These are phyloP conservation scores for Philypnodon macrostomus DNA, from an alignment of 2,797 vertebrate genomes.

Conservation along the genomic window DNA sequence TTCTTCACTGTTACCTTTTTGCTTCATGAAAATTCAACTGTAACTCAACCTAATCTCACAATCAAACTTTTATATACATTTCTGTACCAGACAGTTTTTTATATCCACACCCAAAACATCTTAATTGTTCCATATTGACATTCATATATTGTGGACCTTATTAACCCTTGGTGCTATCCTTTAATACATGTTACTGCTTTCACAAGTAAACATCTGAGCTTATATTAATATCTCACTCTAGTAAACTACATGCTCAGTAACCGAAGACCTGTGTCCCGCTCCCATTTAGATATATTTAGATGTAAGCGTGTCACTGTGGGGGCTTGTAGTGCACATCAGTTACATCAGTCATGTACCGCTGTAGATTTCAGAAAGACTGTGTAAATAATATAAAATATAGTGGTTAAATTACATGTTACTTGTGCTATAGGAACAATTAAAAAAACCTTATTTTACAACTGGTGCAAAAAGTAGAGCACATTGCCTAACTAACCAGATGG, in stretches of 20 bases:
- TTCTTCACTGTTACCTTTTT: neutral
- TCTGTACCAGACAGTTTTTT: too few species aligned
- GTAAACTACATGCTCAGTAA: neutral
- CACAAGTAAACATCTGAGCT: conserved; percentile 3
- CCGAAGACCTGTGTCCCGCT: conserved; percentile 4
- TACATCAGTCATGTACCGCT: conserved; percentile 33
- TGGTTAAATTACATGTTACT: neutral
- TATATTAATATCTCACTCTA: neutral
- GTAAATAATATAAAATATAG: conserved; percentile 2
- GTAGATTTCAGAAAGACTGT: conserved; percentile 27
- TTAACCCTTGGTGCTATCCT: neutral
- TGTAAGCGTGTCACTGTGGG: conserved; percentile 2
- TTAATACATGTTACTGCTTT: neutral
- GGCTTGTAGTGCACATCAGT: conserved; percentile 14
- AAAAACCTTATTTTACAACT: too few species aligned
- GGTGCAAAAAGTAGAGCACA: too few species aligned
- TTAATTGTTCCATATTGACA: too few species aligned
- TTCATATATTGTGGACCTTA: neutral
- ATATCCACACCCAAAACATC: too few species aligned
- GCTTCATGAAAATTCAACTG: too few species aligned
- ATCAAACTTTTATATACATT: too few species aligned
- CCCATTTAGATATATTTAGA: conserved; percentile 46
- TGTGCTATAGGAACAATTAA: too few species aligned
- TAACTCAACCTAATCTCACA: too few species aligned
- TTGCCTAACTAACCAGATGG: too few species aligned